A percentile compares a stretch with the other conserved stretches of the same genome.
Conservation (phyloP, 2,888 invertebrate species). For the Osmoderma eremita region DNA sequence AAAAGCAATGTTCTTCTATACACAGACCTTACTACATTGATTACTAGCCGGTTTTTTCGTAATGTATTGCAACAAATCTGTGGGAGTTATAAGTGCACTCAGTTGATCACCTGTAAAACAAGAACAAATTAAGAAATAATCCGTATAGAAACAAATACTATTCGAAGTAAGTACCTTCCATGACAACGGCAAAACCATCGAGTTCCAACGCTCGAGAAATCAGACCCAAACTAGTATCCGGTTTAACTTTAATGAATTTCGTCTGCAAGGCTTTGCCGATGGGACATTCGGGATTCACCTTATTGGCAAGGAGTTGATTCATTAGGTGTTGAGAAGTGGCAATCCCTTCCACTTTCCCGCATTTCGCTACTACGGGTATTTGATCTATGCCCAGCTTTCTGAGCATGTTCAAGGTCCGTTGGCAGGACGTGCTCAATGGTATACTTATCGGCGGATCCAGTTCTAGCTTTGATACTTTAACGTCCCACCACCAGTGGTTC, state of each 20-base stretch:
- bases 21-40: conserved; percentile 5
- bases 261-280: conserved; percentile 75
- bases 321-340: conserved; percentile 77
- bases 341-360: conserved; percentile 73
- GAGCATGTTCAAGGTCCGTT: conserved; percentile 77
- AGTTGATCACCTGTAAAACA: conserved; percentile 59
- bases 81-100: conserved; percentile 76
- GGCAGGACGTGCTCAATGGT: conserved; percentile 70
- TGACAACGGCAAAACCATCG: conserved; percentile 79
- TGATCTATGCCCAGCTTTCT: conserved; percentile 74
- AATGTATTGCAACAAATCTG: conserved; percentile 75
- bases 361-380: conserved; percentile 71
- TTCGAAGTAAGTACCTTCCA: conserved; percentile 56
- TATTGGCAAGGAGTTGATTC: conserved; percentile 72
- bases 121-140: too few species aligned
- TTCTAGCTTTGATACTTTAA: conserved; percentile 68
- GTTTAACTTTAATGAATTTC: conserved; percentile 77
- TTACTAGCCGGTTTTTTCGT: conserved; percentile 49
- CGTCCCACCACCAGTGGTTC: conserved; percentile 78
- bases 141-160: background rate
- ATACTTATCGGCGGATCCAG: conserved; percentile 69
- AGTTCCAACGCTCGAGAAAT: conserved; percentile 83
- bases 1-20: background rate
- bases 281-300: conserved; percentile 69
- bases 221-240: conserved; percentile 75